Evolutionary conservation across 2,888 invertebrate species (phyloP).

Genomic region (Trisateles emortualis): DNA sequence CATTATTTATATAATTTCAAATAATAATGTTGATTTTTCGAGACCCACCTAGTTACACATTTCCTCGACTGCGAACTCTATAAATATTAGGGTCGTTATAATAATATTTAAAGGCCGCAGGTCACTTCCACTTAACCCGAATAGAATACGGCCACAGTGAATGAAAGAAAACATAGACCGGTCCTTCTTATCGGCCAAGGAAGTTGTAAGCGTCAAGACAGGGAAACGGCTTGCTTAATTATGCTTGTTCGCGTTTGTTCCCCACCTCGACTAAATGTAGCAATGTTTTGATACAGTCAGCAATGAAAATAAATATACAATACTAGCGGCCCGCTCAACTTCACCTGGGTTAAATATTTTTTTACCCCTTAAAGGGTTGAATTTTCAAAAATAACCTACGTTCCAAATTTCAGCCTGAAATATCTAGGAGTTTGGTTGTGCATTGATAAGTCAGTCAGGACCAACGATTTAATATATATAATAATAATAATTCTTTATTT

Average conservation of each 20-base stretch:
- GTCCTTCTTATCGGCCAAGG: slow-evolving; percentile 36
- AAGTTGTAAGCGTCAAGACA: slow-evolving; percentile 42
- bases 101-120: slow-evolving; percentile 33
- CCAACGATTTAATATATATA: too few relatives aligned
- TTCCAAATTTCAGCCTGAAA: too few relatives aligned
- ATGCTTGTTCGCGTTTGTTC: slow-evolving; percentile 28
- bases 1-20: background rate
- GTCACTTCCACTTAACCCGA: slow-evolving; percentile 40
- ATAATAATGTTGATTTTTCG: background rate
- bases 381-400: too few relatives aligned
- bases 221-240: slow-evolving; percentile 47
- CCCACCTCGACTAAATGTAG: slow-evolving; percentile 3
- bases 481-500: too few relatives aligned
- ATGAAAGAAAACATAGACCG: slow-evolving; percentile 43
- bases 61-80: slow-evolving; percentile 1
- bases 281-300: slow-evolving; percentile 6
- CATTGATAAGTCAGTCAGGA: too few relatives aligned
- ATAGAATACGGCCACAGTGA: slow-evolving; percentile 30
- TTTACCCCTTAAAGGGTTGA: too few relatives aligned
- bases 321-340: too few relatives aligned
- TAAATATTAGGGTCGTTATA: slow-evolving; percentile 22
- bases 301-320: too few relatives aligned
- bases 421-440: too few relatives aligned
- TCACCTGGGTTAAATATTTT: too few relatives aligned
- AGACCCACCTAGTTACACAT: background rate